These are phyloP conservation scores for Meteorus cinctellus DNA, from an alignment of 2,888 invertebrate genomes.

Conservation along the genomic window DNA sequence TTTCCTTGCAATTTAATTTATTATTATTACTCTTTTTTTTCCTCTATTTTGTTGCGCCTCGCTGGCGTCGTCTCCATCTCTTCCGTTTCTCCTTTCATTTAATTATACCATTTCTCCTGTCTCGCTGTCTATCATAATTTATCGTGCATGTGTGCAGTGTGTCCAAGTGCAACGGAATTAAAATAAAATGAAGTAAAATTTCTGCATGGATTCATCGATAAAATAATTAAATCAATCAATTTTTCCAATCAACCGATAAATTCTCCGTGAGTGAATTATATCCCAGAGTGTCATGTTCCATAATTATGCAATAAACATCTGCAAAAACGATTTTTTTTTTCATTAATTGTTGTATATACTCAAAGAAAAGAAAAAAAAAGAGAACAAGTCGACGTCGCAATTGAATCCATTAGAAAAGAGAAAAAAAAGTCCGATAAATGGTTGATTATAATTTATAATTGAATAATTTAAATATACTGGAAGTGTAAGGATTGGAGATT, in stretches of 20 bases:
- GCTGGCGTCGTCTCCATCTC: background rate
- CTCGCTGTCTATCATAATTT: background rate
- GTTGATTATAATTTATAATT: background rate
- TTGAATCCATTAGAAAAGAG: background rate
- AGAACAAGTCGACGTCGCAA: background rate
- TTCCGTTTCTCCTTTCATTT: constrained; percentile 3
- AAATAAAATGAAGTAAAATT: background rate
- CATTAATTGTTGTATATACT: background rate
- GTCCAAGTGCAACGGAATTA: background rate
- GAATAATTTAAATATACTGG: background rate
- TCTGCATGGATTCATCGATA: too few species aligned
- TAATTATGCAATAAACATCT: background rate
- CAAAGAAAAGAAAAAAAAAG: background rate
- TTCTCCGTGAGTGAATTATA: background rate
- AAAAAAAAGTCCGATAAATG: background rate
- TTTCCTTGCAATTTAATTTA: background rate
- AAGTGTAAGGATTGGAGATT: constrained; percentile 46
- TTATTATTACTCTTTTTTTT: background rate
- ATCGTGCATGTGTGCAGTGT: background rate
- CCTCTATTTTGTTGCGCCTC: constrained; percentile 20
- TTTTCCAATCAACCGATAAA: too few species aligned
- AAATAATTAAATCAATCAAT: too few species aligned
- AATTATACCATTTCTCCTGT: background rate
- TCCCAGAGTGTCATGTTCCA: background rate
- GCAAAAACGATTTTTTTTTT: background rate